These are phyloP conservation scores for Scopus umbretta DNA, from an alignment of 2,113 vertebrate genomes.

Conservation along the genomic window DNA sequence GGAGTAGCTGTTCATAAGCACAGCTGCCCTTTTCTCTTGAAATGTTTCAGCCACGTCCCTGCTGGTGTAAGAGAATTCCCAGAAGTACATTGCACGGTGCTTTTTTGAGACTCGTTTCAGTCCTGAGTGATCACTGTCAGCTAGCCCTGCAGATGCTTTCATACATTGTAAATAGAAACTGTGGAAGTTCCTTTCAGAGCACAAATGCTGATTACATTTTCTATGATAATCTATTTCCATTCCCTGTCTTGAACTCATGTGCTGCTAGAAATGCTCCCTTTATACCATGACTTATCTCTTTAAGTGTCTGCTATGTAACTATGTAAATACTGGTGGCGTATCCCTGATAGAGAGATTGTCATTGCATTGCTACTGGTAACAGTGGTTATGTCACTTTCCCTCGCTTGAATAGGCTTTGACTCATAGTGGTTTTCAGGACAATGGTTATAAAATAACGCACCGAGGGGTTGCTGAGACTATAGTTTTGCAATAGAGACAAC, in stretches of 20 bases:
- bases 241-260: neutral
- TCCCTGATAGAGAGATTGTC: slow-evolving; percentile 16
- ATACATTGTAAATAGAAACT: neutral
- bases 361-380: slow-evolving; percentile 50
- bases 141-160: neutral
- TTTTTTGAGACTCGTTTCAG: neutral
- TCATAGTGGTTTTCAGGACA: slow-evolving; percentile 64
- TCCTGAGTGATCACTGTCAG: neutral
- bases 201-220: neutral
- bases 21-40: neutral
- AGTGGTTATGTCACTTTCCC: slow-evolving; percentile 61
- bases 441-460: slow-evolving; percentile 62
- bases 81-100: neutral
- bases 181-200: neutral
- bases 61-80: neutral
- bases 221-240: neutral
- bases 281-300: neutral
- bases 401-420: slow-evolving; percentile 53
- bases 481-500: slow-evolving; percentile 34
- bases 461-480: neutral
- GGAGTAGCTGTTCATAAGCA: neutral
- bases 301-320: slow-evolving; percentile 41
- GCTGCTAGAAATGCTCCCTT: neutral
- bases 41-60: neutral
- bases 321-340: slow-evolving; percentile 43